phyloP scores from a whole-genome alignment of 2,113 vertebrate genomes.

The Scomber japonicus region DNA sequence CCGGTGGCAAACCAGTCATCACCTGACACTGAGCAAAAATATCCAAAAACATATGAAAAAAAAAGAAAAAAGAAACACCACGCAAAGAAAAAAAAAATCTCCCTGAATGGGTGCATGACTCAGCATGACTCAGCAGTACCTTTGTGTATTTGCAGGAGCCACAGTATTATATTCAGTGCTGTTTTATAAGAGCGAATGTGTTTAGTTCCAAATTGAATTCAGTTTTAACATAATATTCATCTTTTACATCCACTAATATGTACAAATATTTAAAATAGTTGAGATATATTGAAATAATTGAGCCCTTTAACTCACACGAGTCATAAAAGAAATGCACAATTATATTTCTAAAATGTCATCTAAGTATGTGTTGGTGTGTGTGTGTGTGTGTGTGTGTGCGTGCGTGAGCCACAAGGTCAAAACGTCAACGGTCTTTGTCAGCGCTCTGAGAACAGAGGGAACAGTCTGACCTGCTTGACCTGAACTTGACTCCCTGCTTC shows the following conservation, averaged over 20 bases:
- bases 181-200: constrained; percentile 13
- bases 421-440: constrained; percentile 22
- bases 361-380: neutral
- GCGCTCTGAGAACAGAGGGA: constrained; percentile 31
- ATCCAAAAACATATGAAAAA: constrained; percentile 21
- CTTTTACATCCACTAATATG: constrained; percentile 4
- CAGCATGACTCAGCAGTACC: constrained; percentile 65
- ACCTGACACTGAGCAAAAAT: constrained; percentile 31
- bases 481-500: constrained; percentile 60
- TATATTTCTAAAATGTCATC: constrained; percentile 1
- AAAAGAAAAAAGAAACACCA: neutral
- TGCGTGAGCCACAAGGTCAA: constrained; percentile 12
- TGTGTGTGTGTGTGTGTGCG: neutral
- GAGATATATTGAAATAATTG: neutral
- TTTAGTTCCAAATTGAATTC: constrained; percentile 34
- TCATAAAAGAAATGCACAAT: neutral
- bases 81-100: neutral
- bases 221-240: constrained; percentile 21
- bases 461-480: constrained; percentile 44
- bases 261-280: neutral
- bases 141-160: constrained; percentile 45
- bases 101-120: constrained; percentile 48
- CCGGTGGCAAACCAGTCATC: constrained; percentile 36
- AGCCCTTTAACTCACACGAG: too few relatives aligned
- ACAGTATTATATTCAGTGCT: constrained; percentile 40